phyloP scores from a whole-genome alignment of 2,797 vertebrate genomes.

The Synaphobranchus kaupii region DNA sequence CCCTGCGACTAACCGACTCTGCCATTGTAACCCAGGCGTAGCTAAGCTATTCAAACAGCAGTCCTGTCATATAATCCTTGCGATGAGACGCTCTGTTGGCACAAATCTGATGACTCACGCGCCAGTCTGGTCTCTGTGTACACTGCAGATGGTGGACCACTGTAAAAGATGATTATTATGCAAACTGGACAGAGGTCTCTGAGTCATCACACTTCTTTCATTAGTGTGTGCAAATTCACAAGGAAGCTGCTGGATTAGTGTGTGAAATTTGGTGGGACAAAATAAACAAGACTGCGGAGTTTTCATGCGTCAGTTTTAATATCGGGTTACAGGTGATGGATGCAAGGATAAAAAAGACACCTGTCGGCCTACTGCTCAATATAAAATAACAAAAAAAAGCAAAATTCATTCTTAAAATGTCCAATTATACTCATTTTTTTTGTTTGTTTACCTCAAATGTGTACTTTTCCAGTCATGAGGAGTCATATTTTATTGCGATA shows the following conservation, averaged over 20 bases:
- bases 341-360: background rate
- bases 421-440: too few species aligned
- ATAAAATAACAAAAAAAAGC: background rate
- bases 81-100: background rate
- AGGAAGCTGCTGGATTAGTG: background rate
- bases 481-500: too few species aligned
- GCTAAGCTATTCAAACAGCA: background rate
- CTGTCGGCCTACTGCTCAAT: background rate
- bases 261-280: background rate
- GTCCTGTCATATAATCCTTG: background rate
- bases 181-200: background rate
- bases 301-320: background rate
- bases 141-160: background rate
- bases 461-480: too few species aligned
- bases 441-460: too few species aligned
- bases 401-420: background rate
- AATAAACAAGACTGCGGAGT: background rate
- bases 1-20: background rate
- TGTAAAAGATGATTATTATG: background rate
- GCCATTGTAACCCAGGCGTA: background rate
- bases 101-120: background rate
- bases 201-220: background rate
- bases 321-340: background rate
- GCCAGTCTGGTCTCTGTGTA: constrained; percentile 8
- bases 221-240: background rate